A percentile compares a stretch with the other conserved stretches of the same genome.
Evolutionary conservation across 2,888 invertebrate species (phyloP).

Genomic region (Morpho deidamia): DNA sequence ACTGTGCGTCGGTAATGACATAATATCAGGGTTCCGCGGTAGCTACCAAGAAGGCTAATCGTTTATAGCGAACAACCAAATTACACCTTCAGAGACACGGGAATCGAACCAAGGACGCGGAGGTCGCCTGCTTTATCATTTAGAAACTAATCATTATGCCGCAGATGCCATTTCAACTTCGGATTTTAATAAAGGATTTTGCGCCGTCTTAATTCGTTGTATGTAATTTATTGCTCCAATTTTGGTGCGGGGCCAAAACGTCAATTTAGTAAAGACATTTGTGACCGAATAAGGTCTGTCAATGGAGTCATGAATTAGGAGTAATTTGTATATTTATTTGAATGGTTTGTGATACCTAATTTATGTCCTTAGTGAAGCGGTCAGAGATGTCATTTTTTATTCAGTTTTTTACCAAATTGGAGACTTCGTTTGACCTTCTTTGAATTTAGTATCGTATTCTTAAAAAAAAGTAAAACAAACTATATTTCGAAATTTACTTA

Average conservation of each 20-base stretch:
- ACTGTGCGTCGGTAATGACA: slow-evolving; percentile 56
- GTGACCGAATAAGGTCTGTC: slow-evolving; percentile 19
- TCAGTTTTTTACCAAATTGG: not conserved
- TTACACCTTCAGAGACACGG: slow-evolving; percentile 74
- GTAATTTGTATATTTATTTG: slow-evolving; percentile 16
- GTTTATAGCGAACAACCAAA: slow-evolving; percentile 70
- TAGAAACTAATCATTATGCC: slow-evolving; percentile 69
- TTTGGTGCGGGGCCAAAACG: slow-evolving; percentile 31
- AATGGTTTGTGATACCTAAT: not conserved
- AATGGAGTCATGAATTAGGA: slow-evolving; percentile 11
- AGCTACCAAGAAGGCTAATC: slow-evolving; percentile 73
- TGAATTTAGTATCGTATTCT: no score
- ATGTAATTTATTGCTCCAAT: slow-evolving; percentile 55
- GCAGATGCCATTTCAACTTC: slow-evolving; percentile 72
- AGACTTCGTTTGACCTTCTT: no score
- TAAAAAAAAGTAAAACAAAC: no score
- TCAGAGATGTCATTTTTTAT: slow-evolving; percentile 6
- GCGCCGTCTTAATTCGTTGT: slow-evolving; percentile 45
- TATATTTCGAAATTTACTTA: no score
- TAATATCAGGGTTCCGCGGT: slow-evolving; percentile 55
- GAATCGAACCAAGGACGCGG: slow-evolving; percentile 71
- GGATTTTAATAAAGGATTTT: slow-evolving; percentile 62
- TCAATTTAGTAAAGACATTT: slow-evolving; percentile 15
- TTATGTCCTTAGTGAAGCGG: not conserved
- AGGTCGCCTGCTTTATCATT: slow-evolving; percentile 72